phyloP scores from a whole-genome alignment of 2,888 invertebrate genomes.

The Hypolimnas misippus region DNA sequence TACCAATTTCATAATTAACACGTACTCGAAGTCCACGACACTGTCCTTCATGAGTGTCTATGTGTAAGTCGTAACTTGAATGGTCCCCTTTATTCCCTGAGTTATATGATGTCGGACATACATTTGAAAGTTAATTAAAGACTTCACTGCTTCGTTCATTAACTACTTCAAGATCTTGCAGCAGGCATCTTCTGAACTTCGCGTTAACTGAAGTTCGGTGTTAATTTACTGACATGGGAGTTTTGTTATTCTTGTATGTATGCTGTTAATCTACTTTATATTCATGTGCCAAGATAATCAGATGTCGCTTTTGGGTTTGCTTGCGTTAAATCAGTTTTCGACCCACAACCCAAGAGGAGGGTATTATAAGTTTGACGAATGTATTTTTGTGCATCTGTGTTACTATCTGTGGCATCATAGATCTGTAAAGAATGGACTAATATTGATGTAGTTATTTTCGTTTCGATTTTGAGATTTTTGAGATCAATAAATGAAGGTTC shows the following conservation, averaged over 20 bases:
- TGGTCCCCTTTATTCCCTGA: background rate
- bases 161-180: conserved; percentile 6
- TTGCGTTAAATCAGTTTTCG: too few relatives aligned
- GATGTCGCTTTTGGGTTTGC: background rate
- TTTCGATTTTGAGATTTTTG: too few relatives aligned
- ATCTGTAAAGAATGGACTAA: too few relatives aligned
- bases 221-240: conserved; percentile 26
- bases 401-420: too few relatives aligned
- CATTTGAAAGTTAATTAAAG: conserved; percentile 9
- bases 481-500: too few relatives aligned
- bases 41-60: background rate
- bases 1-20: too few relatives aligned
- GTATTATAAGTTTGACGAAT: too few relatives aligned
- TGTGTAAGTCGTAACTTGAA: background rate
- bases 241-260: conserved; percentile 9
- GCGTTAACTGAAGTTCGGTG: conserved; percentile 13
- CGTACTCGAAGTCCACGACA: too few relatives aligned
- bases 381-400: too few relatives aligned
- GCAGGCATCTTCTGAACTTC: conserved; percentile 20
- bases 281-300: background rate
- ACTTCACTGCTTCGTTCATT: background rate
- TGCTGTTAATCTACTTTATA: background rate
- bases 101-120: conserved; percentile 8
- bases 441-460: too few relatives aligned
- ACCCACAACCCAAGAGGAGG: too few relatives aligned